Evolutionary conservation across 2,113 vertebrate species (phyloP), one percentile per base, ranked within the genome.

Genomic region (Mustela nigripes): DNA sequence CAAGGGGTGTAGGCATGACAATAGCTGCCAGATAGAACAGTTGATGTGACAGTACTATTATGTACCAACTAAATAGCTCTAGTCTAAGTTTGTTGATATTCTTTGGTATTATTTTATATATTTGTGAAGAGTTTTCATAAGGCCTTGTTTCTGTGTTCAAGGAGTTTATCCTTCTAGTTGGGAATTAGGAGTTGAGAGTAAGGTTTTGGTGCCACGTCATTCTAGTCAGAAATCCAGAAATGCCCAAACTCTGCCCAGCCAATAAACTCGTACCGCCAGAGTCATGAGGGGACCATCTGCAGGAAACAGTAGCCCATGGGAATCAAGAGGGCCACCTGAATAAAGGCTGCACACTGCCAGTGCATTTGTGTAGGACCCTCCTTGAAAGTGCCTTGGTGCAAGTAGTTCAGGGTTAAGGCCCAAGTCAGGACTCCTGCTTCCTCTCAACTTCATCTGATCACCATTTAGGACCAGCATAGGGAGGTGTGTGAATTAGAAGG

Each of bases 51-150:
- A 33, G 33, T 26, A 65, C 12, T 76, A 11, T 56, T 42, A 0
- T 24, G 4, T n/a, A 45, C 87, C 48, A 50, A 39, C 42, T 76
- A 36, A 78, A 21, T 22, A 80, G 65, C 21, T 94, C 12, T 28
- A 16, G 53, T 33, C 19, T 82, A 31, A 8, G 24, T 83, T 87
- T 48, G 4, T 63, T 53, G 12, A 48, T 69, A 42, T 4, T 82
- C 79, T 92, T 86, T 15, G 58, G 56, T 76, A n/a, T 31, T 76
- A n/a, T 31, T 94, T 50, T 84, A 36, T 63, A 4, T 53, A 28
- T 88, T 85, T 91, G 45, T 91, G 48, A 88, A 65, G 74, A n/a
- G 31, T 89, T 96, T 95, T 93, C 31, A 21, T 83, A 74, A 83
- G 65, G n/a, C 82, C n/a, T 24, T 93, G 22, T 88, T 89, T 86